Percentiles rank a stretch among this genome's conserved stretches.
Conservation (phyloP, 92 coral and sea anemone genomes). For the Epizoanthus fatuus region DNA sequence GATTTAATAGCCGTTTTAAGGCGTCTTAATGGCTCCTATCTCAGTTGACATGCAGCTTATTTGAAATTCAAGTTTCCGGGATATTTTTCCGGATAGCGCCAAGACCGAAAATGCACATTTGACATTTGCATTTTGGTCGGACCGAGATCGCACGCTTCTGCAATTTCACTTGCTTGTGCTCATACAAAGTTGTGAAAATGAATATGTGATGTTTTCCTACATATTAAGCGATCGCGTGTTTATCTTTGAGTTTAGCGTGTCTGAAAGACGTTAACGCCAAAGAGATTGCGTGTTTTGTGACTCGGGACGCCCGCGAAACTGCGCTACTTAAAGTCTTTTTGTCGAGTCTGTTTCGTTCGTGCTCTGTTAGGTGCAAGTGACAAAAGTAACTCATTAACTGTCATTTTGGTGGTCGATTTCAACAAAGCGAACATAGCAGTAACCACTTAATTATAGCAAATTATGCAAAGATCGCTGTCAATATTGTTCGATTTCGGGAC, state of each 20-base stretch:
- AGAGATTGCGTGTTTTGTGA: slow-evolving; percentile 40
- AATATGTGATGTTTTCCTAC: slow-evolving; percentile 14
- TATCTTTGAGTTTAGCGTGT: slow-evolving; percentile 31
- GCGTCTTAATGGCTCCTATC: slow-evolving; percentile 79
- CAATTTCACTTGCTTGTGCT: slow-evolving; percentile 15
- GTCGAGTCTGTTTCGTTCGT: slow-evolving; percentile 46
- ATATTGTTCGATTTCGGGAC: slow-evolving; percentile 99
- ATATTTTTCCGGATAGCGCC: slow-evolving; percentile 74
- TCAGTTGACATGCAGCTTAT: slow-evolving; percentile 66
- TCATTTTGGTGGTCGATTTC: slow-evolving; percentile 78
- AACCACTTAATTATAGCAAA: slow-evolving; percentile 94
- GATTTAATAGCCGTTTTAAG: slow-evolving; percentile 89
- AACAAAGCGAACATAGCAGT: slow-evolving; percentile 78
- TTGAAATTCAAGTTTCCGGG: slow-evolving; percentile 76
- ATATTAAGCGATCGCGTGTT: slow-evolving; percentile 38
- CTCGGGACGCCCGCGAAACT: slow-evolving; percentile 14
- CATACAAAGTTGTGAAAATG: neutral
- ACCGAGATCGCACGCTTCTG: slow-evolving; percentile 3
- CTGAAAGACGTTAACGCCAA: slow-evolving; percentile 11
- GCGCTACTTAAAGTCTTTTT: slow-evolving; percentile 46
- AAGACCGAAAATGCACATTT: slow-evolving; percentile 34
- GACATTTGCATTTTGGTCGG: slow-evolving; percentile 55
- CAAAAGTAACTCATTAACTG: slow-evolving; percentile 82
- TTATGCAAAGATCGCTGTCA: slow-evolving; percentile 90
- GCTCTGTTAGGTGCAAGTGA: slow-evolving; percentile 60